Base-by-base conservation (phyloP, 2,113 vertebrate genomes). In the Cavia porcellus region DNA sequence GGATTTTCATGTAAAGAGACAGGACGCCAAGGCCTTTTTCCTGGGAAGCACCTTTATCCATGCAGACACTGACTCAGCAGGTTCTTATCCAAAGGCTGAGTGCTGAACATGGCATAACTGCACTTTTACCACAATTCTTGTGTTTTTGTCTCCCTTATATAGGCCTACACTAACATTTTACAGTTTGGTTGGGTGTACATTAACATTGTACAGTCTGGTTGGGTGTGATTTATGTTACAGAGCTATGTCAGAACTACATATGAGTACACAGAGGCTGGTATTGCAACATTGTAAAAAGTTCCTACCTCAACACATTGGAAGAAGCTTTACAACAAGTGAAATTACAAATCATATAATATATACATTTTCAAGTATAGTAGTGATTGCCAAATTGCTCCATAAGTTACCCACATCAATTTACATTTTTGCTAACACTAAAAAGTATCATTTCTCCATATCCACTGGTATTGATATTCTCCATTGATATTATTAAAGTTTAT, bases 401-500 rank as follows among this genome's bases (percentile, higher is more conserved):
- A 90, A 81, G 72, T 80, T 55, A 61, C 66, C 57, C 25, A 81
- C n/a, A 70, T 32, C 85, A 96, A 80, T 84, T 84, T 89, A 89
- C 35, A 86, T 70, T 45, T 61, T 83, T 25, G 42, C 38, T 15
- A 96, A 30, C 28, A 84, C 7, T 89, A 55, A 50, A 89, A 20
- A 80, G 62, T 80, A 45, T 55, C 11, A 96, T 86, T 81, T 81
- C 45, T 74, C 22, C n/a, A 50, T 82, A 86, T 32, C 30, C 13
- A 38, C 61, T 66, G 62, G 47, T 86, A 94, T 47, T 64, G 38
- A 38, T 38, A 38, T 38, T 38, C 38, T 32, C 30, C 13, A 38
- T 70, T 66, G 62, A 57, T 86, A 94, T 47, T 64, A 8, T 86
- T 72, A 81, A 12, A 12, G n/a, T 72, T 91, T 50, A 80, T 52